Evolutionary conservation across 1,140 invertebrate species (phyloP).

Genomic region (Zophobas morio): DNA sequence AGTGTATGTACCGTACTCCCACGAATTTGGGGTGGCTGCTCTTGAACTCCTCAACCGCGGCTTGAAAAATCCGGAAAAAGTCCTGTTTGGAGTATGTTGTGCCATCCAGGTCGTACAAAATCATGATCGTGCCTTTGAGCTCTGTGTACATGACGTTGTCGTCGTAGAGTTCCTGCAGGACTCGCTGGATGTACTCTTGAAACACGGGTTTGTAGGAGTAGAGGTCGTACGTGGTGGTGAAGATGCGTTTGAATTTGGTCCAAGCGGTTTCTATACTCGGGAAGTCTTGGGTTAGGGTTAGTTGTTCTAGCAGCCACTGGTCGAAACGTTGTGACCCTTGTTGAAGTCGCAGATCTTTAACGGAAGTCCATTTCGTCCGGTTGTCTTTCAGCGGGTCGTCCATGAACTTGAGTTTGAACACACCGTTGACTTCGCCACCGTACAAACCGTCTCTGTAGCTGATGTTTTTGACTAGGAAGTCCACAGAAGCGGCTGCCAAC

Average conservation of each 20-base stretch:
- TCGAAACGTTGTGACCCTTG: constrained; percentile 69
- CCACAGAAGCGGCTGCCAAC: constrained; percentile 74
- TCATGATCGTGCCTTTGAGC: constrained; percentile 72
- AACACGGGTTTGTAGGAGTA: constrained; percentile 81
- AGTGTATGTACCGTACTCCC: constrained; percentile 77
- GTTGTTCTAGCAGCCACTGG: constrained; percentile 70
- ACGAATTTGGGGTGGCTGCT: constrained; percentile 74
- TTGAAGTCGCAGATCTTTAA: constrained; percentile 67
- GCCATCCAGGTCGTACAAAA: constrained; percentile 71
- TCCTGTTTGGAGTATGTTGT: constrained; percentile 66
- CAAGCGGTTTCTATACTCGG: constrained; percentile 78
- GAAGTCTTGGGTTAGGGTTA: constrained; percentile 81
- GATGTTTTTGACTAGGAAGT: constrained; percentile 77
- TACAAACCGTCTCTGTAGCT: constrained; percentile 75
- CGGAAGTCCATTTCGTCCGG: constrained; percentile 71
- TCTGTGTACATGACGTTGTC: constrained; percentile 89
- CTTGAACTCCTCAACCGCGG: constrained; percentile 70
- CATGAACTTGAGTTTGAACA: constrained; percentile 65
- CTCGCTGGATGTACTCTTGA: constrained; percentile 79
- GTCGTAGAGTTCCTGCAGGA: constrained; percentile 78
- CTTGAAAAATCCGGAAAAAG: constrained; percentile 69
- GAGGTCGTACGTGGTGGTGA: constrained; percentile 74
- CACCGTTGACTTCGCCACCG: constrained; percentile 71
- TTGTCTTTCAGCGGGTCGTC: constrained; percentile 64
- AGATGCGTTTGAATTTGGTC: constrained; percentile 77